phyloP scores from a whole-genome alignment of 2,113 vertebrate genomes.

The Arenaria interpres region DNA sequence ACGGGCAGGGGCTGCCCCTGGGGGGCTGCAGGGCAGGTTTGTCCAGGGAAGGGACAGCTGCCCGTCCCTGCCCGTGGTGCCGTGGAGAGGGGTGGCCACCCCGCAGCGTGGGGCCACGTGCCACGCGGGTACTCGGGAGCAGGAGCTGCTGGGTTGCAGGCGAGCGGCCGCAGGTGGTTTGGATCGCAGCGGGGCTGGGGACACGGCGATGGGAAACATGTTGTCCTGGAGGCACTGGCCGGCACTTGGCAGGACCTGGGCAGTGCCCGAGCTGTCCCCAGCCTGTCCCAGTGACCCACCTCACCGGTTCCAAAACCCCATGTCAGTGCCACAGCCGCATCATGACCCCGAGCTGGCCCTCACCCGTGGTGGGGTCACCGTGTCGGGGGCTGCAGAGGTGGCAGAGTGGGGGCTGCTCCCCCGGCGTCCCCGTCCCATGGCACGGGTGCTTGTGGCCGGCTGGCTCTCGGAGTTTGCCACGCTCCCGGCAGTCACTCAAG shows the following conservation, averaged over 20 bases:
- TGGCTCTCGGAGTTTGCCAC: fast-evolving
- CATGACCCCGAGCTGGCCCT: fast-evolving
- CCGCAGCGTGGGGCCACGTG: neutral
- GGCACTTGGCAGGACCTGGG: neutral
- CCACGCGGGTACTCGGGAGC: slow-evolving; percentile 38
- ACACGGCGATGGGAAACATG: slow-evolving; percentile 62
- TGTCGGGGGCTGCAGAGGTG: neutral
- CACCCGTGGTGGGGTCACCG: neutral
- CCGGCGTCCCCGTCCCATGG: fast-evolving
- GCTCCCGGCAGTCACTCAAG: neutral
- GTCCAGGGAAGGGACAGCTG: neutral
- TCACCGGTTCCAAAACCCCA: fast-evolving
- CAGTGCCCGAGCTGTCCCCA: neutral
- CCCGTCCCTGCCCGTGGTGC: neutral
- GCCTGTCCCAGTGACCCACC: neutral
- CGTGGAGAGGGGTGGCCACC: neutral
- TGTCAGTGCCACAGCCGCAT: fast-evolving
- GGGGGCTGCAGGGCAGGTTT: neutral
- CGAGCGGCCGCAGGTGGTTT: slow-evolving; percentile 31
- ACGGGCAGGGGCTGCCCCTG: neutral
- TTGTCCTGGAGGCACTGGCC: neutral
- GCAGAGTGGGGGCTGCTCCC: neutral
- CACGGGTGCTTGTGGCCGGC: fast-evolving
- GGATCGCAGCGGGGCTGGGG: slow-evolving; percentile 52
- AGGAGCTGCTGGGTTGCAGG: slow-evolving; percentile 64